Evolutionary conservation across 2,113 vertebrate species (phyloP), one percentile per base, ranked within the genome.

Genomic region (Parus major): DNA sequence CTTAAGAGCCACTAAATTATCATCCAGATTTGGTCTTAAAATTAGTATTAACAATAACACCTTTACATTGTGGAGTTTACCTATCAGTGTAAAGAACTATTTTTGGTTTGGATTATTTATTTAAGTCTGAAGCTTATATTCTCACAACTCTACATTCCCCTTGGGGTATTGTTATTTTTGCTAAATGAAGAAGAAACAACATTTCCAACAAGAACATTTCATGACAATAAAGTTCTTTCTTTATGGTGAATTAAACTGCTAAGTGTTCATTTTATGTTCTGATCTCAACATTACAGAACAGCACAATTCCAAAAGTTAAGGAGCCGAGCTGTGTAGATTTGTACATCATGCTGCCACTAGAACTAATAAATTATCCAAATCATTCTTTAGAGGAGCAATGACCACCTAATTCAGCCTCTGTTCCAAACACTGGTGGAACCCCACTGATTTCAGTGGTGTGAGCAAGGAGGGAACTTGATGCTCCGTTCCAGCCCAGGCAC

Each of bases 111-210:
- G 44, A 79, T 88, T 95, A 94, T 96, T 94, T 97, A 86, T 96
- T 94, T 92, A 88, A 95, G 56, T 83, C 72, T 95, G 82, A 88
- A 81, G 41, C 13, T 86, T 93, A 53, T 78, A 92, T 75, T 92
- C 90, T 90, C 81, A 60, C 52, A 81, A 78, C 15, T 57, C 49
- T 76, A 39, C 72, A 19, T 93, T 75, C 77, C 92, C 90, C 93
- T 88, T 95, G 90, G 93, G 94, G 69, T 90, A 91, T 96, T 93
- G 93, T 97, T 96, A 93, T 96, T 97, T 96, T 96, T 95, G 90
- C 93, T 76, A 97, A 97, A 93, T 95, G 93, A 97, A 94, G 93
- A 96, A 96, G 95, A 95, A 96, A 96, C 91, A 96, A 81, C 90
- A 88, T 92, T 96, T 97, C 69, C 33, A 8, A 93, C 87, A 92